phyloP scores from a whole-genome alignment of 2,888 invertebrate species.

The Scaptodrosophila latifasciaeformis region DNA sequence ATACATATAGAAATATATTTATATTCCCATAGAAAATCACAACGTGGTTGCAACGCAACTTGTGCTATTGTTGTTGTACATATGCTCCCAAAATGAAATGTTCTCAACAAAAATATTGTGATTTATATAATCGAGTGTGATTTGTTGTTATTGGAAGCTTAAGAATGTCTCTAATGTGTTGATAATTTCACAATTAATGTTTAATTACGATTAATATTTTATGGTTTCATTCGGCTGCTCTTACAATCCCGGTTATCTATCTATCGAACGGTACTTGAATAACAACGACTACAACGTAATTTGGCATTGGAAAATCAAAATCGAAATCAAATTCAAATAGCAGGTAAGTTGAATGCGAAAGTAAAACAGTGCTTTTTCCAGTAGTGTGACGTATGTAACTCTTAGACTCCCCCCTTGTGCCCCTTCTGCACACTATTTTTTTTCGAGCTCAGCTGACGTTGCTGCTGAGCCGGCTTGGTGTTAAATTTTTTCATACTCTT shows the following conservation, averaged over 20 bases:
- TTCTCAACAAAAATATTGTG: not conserved
- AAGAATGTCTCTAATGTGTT: not conserved
- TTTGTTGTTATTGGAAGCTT: not conserved
- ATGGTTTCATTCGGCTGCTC: constrained; percentile 32
- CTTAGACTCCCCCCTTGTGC: no score
- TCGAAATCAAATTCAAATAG: no score
- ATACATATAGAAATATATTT: constrained; percentile 4
- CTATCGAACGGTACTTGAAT: constrained; percentile 30
- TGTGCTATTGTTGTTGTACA: not conserved
- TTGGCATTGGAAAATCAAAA: no score
- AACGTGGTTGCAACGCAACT: constrained; percentile 14
- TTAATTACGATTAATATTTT: constrained; percentile 39
- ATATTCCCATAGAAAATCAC: no score
- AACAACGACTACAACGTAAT: constrained; percentile 16
- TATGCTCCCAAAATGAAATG: not conserved
- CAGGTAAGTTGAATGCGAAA: constrained; percentile 35
- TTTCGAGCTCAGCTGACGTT: constrained; percentile 41
- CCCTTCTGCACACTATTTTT: no score
- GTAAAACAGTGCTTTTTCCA: no score
- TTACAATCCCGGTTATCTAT: not conserved
- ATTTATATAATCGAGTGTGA: constrained; percentile 6
- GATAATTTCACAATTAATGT: constrained; percentile 28
- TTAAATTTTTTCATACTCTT: no score
- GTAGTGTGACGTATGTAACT: no score
- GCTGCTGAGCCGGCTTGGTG: constrained; percentile 1